Base-by-base conservation (phyloP, 2,888 invertebrate species). In the Perizoma flavofasciatum region DNA sequence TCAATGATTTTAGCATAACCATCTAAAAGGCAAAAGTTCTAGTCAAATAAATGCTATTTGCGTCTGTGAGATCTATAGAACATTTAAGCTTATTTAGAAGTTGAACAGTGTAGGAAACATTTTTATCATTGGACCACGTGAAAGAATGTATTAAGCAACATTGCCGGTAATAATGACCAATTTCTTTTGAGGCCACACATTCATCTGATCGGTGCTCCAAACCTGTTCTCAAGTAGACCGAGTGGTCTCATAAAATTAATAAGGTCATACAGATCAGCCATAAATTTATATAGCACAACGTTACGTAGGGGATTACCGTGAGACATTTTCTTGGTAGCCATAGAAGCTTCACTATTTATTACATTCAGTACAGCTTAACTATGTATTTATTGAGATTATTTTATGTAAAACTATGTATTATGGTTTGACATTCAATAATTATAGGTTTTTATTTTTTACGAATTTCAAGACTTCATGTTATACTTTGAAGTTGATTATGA, bases 161-260 rank as follows among this genome's bases (percentile, higher is more conserved):
- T 48, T 55, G 47, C 49, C 39, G 34, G 34, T 56, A 44, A 67
- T 68, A 66, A 73, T 70, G 68, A 63, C 62, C 61, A 65, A 65
- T 66, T 60, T 56, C 66, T 72, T 72, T 71, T 67, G 67, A 68
- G 71, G 70, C 71, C 70, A 68, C 62, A 49, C 57, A 40, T 64
- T 44, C 48, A 65, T 61, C 63, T 59, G 59, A 53, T 72, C 57
- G 67, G 55, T 72, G 60, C 69, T 66, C 58, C 52, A 69, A 89
- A 89, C 89, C 81, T 76, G 89, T 89, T 87, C 71, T 69, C 64
- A 82, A 81, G 72, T 80, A 74, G 78, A 77, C 76, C 82, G 78
- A 83, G 86, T 78, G 82, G 84, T 78, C 77, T 79, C 81, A 88
- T 88, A 86, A 88, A 88, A 86, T 84, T 86, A 89, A 89, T 88